Conservation (phyloP, 2,888 invertebrate genomes). For the Amiota minor region DNA sequence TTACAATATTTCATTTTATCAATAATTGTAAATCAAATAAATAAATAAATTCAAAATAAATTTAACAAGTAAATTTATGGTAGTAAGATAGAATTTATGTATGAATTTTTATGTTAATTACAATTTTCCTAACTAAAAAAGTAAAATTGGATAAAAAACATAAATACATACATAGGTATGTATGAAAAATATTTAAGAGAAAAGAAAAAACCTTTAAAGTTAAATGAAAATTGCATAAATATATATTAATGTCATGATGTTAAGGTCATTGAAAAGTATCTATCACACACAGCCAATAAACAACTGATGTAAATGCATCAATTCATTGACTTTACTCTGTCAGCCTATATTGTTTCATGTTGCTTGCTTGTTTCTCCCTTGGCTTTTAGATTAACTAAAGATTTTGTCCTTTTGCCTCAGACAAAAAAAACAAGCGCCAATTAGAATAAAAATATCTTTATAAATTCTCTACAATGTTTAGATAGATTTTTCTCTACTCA, state of each 20-base stretch:
- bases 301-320: no score
- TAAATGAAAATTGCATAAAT: conserved; percentile 59
- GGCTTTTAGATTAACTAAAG: no score
- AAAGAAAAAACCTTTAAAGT: background rate
- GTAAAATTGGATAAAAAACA: no score
- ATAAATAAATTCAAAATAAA: background rate
- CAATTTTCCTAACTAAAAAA: background rate
- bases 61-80: background rate
- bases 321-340: no score
- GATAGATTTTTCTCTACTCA: conserved; percentile 47
- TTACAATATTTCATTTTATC: conserved; percentile 13
- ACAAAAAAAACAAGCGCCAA: conserved; percentile 60
- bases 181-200: conserved; percentile 15
- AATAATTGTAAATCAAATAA: conserved; percentile 1
- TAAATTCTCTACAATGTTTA: background rate
- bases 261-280: background rate
- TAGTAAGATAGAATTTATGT: background rate
- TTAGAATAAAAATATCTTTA: conserved; percentile 49
- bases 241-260: conserved; percentile 58
- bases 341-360: no score
- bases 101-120: conserved; percentile 39
- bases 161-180: no score
- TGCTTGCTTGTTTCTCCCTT: no score
- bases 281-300: no score
- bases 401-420: no score